Evolutionary conservation across 1,140 invertebrate genomes (phyloP).

Genomic region (Bombus haemorrhoidalis): DNA sequence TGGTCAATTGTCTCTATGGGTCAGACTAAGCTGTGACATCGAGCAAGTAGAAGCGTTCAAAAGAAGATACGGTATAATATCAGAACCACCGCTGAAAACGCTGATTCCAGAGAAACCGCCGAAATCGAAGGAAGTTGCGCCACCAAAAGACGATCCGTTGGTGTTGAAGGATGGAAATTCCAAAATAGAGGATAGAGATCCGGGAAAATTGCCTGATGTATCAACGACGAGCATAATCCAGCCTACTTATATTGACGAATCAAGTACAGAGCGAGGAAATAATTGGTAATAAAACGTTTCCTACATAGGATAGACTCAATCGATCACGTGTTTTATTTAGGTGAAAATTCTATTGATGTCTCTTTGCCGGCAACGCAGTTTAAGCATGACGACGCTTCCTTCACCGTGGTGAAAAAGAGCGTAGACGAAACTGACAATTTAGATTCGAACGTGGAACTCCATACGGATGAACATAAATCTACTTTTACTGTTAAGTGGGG

Average conservation of each 20-base stretch:
- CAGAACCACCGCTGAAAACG: background rate
- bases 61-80: constrained; percentile 28
- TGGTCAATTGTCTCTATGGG: constrained; percentile 76
- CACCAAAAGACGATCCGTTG: background rate
- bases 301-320: background rate
- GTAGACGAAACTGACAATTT: background rate
- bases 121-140: no score
- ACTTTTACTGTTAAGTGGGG: background rate
- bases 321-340: background rate
- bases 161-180: background rate
- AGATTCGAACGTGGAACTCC: background rate
- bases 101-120: background rate
- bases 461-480: background rate
- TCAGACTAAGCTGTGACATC: constrained; percentile 73
- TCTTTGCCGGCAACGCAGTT: background rate
- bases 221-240: no score
- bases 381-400: background rate
- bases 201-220: no score
- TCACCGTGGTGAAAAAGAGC: constrained; percentile 10
- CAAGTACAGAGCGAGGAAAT: background rate
- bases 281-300: background rate
- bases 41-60: constrained; percentile 70
- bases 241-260: background rate
- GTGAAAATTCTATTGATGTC: background rate
- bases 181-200: no score